Percentiles rank a stretch among this genome's conserved stretches.
phyloP scores from a whole-genome alignment of 2,113 vertebrate genomes.

The Archocentrus centrarchus region DNA sequence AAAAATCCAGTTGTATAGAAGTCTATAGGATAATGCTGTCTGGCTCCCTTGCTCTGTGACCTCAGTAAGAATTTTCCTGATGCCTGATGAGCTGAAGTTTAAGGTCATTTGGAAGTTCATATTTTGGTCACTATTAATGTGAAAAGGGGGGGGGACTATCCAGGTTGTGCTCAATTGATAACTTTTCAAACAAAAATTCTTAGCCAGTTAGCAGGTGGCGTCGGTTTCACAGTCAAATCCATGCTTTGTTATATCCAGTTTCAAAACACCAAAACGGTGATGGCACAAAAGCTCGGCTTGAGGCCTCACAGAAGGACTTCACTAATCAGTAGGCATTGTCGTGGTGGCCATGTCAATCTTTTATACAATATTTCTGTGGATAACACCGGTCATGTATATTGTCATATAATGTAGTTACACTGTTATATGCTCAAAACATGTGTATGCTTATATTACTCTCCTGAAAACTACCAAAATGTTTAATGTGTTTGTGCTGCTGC shows the following conservation, averaged over 20 bases:
- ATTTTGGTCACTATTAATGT: not conserved
- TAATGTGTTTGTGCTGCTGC: not conserved
- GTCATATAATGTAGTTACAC: not conserved
- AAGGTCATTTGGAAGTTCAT: accelerated
- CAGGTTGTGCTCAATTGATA: not conserved
- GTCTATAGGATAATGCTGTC: accelerated
- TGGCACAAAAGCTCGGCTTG: not conserved
- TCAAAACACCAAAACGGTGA: not conserved
- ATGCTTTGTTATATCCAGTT: not conserved
- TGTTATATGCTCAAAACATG: not conserved
- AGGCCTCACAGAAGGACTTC: not conserved
- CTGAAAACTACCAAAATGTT: not conserved
- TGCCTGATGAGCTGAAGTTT: not conserved
- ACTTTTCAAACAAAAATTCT: not conserved
- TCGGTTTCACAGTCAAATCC: not conserved
- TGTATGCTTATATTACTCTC: not conserved
- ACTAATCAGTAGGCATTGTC: not conserved
- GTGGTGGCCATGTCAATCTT: not conserved
- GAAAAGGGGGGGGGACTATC: not conserved
- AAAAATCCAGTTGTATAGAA: not conserved
- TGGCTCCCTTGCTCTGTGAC: not conserved
- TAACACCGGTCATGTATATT: not conserved
- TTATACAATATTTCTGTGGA: not conserved
- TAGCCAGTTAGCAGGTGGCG: not conserved
- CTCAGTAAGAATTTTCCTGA: not conserved